Percentiles rank a stretch among this genome's conserved stretches.
These are phyloP conservation scores for Nomada ruficornis DNA, from an alignment of 2,888 invertebrate genomes.

Conservation along the genomic window DNA sequence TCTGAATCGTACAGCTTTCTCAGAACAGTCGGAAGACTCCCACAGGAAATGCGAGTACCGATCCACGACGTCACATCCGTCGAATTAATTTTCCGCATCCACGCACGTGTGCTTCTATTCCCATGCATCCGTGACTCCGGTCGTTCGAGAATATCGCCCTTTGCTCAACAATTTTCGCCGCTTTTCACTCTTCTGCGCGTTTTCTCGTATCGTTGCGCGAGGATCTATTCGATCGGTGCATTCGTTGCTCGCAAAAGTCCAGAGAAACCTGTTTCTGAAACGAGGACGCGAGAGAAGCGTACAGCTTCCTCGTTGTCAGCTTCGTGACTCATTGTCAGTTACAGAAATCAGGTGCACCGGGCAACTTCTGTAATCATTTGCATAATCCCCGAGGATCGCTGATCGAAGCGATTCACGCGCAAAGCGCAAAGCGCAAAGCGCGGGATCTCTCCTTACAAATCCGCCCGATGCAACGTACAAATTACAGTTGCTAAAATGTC, in stretches of 20 bases:
- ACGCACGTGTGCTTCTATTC: conserved; percentile 56
- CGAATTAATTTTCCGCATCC: conserved; percentile 73
- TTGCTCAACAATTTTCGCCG: not conserved
- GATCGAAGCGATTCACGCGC: conserved; percentile 5
- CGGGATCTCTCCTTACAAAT: too few relatives aligned
- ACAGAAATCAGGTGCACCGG: conserved; percentile 44
- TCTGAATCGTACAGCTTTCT: conserved; percentile 44
- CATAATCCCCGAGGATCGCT: conserved; percentile 38
- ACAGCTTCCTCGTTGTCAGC: conserved; percentile 54
- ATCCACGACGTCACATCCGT: conserved; percentile 77
- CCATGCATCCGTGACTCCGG: conserved; percentile 39
- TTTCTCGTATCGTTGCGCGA: not conserved
- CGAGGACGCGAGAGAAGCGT: conserved; percentile 37
- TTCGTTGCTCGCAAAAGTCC: conserved; percentile 25
- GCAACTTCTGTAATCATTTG: conserved; percentile 39
- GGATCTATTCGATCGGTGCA: not conserved
- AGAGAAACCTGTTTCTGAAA: conserved; percentile 59
- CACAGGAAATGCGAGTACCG: conserved; percentile 74
- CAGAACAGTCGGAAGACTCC: conserved; percentile 52
- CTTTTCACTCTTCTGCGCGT: not conserved
- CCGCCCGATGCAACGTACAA: not conserved
- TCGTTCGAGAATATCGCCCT: conserved; percentile 11
- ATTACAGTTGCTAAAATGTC: conserved; percentile 10
- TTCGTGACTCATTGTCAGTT: conserved; percentile 51
- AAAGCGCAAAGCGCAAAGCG: too few relatives aligned